Evolutionary conservation across 2,888 invertebrate species (phyloP), one percentile per base, ranked within the genome.

Genomic region (Mythimna loreyi): DNA sequence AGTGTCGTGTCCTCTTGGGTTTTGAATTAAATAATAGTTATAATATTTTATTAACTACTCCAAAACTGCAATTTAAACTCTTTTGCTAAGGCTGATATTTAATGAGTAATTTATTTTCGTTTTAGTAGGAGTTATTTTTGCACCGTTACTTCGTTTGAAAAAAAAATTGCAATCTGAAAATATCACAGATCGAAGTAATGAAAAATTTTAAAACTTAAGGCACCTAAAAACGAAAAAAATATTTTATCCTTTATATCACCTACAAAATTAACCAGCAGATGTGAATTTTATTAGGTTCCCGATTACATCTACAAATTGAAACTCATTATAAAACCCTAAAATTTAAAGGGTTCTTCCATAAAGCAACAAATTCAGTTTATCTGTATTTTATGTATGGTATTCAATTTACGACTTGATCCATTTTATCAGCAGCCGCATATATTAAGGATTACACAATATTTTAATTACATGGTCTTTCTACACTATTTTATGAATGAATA

Each of bases 401-500:
- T 79, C 52, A 73, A 82, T 82, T 69, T 71, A 82, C 64, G 67
- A 67, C 67, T 76, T 80, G 56, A 69, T 80, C 66, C 61, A 55
- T 69, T 77, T 77, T 82, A 80, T 80, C 74, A 80, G 60, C 57
- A 21, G n/a, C 69, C 67, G 52, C 56, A 45, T 65, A 65, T 77
- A 78, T 81, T 81, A 74, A 80, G 74, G 66, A 66, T 67, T 56
- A 67, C 70, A 50, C 64, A 61, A 80, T 80, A 78, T 81, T 78
- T 81, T 80, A 82, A 81, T 82, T 81, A 76, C 64, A 71, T 61
- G 76, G 70, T 67, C 82, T 71, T 73, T 47, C 64, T 47, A 67
- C 62, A 70, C 77, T 73, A 81, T 67, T 56, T 69, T 80, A 73
- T 82, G n/a, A n/a, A n/a, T n/a, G n/a, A n/a, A n/a, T n/a, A 6